These are phyloP conservation scores for Pelodytes ibericus DNA, from an alignment of 2,797 vertebrate genomes.

Conservation along the genomic window DNA sequence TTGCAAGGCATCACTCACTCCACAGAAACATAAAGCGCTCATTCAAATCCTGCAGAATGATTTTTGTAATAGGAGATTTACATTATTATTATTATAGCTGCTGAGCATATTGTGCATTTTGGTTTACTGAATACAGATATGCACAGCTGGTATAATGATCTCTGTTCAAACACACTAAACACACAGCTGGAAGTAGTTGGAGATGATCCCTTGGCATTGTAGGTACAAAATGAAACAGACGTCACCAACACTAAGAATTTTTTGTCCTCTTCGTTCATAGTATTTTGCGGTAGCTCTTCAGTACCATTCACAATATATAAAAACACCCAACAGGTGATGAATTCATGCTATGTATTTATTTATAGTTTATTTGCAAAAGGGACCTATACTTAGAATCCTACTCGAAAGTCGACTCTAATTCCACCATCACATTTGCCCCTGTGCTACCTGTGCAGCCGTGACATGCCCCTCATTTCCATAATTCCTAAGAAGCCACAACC, in stretches of 20 bases:
- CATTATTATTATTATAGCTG: background rate
- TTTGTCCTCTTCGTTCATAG: background rate
- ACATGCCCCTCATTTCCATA: too few relatives aligned
- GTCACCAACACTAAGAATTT: background rate
- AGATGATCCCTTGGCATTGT: background rate
- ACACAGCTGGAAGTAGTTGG: constrained; percentile 21
- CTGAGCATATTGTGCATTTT: background rate
- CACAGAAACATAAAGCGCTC: too few relatives aligned
- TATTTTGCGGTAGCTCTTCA: background rate
- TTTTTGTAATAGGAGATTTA: background rate
- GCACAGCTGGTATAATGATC: constrained; percentile 16
- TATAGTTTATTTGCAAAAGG: too few relatives aligned
- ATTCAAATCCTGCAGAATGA: too few relatives aligned
- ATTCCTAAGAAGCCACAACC: too few relatives aligned
- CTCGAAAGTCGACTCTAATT: too few relatives aligned
- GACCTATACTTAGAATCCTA: too few relatives aligned
- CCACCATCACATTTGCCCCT: too few relatives aligned
- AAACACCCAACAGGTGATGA: too few relatives aligned
- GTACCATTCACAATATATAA: background rate
- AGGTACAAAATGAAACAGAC: background rate
- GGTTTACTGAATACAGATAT: constrained; percentile 1
- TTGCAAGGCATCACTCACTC: too few relatives aligned
- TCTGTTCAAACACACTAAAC: constrained; percentile 1
- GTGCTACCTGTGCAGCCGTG: too few relatives aligned
- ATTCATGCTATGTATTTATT: too few relatives aligned